A percentile compares a stretch with the other conserved stretches of the same genome.
phyloP scores from a whole-genome alignment of 2,797 vertebrate species.

The Pteronotus mesoamericanus region DNA sequence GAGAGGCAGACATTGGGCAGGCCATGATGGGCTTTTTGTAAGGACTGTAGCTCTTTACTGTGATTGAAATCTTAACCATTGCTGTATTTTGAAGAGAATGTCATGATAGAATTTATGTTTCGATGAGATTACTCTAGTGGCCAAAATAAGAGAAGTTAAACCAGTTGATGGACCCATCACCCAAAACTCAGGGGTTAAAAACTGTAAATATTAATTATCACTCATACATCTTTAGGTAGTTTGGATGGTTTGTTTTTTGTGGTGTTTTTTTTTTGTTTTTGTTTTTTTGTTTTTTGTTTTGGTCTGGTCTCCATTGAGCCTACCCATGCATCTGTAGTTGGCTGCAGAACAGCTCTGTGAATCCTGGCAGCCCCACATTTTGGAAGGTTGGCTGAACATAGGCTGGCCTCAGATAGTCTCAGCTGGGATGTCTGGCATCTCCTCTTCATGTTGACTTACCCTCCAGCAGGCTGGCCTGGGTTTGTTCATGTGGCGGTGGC shows the following conservation, averaged over 20 bases:
- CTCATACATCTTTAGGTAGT: background rate
- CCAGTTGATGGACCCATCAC: background rate
- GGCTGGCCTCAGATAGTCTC: background rate
- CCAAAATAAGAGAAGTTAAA: background rate
- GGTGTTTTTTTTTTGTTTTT: too few relatives aligned
- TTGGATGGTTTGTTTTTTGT: background rate
- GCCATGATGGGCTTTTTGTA: rapidly evolving
- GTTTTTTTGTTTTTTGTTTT: too few relatives aligned
- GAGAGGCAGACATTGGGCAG: background rate
- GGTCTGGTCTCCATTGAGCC: background rate
- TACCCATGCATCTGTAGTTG: background rate
- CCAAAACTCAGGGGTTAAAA: background rate
- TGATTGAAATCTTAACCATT: background rate
- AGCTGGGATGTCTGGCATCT: background rate
- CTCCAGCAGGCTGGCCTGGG: background rate
- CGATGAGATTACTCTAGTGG: background rate
- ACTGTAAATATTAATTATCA: background rate
- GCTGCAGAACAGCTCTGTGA: background rate
- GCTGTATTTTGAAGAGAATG: background rate
- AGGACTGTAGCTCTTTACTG: background rate
- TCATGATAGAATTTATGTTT: background rate
- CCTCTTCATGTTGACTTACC: background rate
- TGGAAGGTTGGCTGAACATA: background rate
- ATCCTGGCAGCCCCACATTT: background rate
- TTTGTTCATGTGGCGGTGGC: background rate